Percentiles rank a stretch among this genome's conserved stretches.
phyloP scores from a whole-genome alignment of 2,797 vertebrate species.

The Catharus ustulatus region DNA sequence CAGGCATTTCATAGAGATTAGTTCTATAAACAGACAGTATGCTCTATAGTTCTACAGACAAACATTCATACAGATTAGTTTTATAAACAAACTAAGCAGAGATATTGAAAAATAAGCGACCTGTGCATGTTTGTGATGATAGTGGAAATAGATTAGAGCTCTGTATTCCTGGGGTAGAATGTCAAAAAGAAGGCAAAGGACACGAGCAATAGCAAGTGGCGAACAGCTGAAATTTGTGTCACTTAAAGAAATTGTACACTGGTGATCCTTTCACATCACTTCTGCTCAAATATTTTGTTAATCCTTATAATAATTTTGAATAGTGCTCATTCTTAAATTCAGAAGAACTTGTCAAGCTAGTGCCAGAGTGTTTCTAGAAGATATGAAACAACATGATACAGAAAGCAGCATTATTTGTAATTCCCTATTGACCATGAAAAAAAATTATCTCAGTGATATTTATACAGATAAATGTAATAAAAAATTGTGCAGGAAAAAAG shows the following conservation, averaged over 20 bases:
- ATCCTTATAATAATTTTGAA: not conserved
- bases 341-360: not conserved
- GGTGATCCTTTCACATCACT: not conserved
- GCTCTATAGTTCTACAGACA: not conserved
- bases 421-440: not conserved
- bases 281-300: not conserved
- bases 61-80: not conserved
- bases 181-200: not conserved
- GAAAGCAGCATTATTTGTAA: not conserved
- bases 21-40: not conserved
- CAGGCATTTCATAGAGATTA: not conserved
- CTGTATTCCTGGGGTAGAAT: not conserved
- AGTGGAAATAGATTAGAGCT: not conserved
- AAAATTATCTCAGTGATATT: not conserved
- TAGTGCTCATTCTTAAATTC: not conserved
- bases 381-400: not conserved
- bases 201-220: accelerated
- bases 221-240: not conserved
- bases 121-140: not conserved
- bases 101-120: not conserved
- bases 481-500: not conserved
- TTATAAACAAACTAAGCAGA: not conserved
- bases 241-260: not conserved
- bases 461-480: not conserved
- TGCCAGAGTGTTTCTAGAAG: not conserved